Evolutionary conservation across 2,888 invertebrate species (phyloP), one percentile per base, ranked within the genome.

Genomic region (Lasioglossum zephyrum): DNA sequence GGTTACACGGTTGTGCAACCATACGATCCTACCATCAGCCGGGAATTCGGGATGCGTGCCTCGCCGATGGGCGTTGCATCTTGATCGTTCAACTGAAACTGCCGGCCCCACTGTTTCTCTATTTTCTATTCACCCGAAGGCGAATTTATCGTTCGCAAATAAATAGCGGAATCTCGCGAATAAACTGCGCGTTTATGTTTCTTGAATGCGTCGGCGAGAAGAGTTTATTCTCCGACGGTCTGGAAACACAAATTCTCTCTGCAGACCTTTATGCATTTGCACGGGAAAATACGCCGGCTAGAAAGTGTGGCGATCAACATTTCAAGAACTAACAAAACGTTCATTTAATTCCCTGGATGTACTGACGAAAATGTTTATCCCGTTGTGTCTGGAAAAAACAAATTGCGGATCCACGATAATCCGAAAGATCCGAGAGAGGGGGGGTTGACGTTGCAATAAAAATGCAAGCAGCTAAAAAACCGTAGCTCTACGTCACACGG

Each of bases 1-100:
- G 22, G 66, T 84, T 78, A 57, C 80, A 47, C 26, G 16, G 73
- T 80, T 80, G 69, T 41, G 69, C 69, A 39, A 39, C 69, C 4
- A 36, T 39, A 39, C 22, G 66, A 66, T 22, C 36, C 36, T 18
- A 0, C 66, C 22, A 0, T 18, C 5, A 2, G 13, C 63, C 26
- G 1, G 63, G 31, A 63, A 63, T 63, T 63, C 63, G 31, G 4
- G 9, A 4, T 22, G 26, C 26, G 13, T 5, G 26, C 60, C 13
- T 5, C 26, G 26, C 16, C 63, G 31, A 31, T 63, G 63, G 60
- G 26, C 60, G 60, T 60, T 60, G 26, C 60, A 60, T 26, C 26
- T 13, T 16, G 5, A 26, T 60, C 60, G 60, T 60, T 60, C 5
- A 3, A 3, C 1, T 1, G 53, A 53, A 53, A n/a, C 53, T 1